Evolutionary conservation across 2,797 vertebrate genomes (phyloP).

Genomic region (Artibeus jamaicensis): DNA sequence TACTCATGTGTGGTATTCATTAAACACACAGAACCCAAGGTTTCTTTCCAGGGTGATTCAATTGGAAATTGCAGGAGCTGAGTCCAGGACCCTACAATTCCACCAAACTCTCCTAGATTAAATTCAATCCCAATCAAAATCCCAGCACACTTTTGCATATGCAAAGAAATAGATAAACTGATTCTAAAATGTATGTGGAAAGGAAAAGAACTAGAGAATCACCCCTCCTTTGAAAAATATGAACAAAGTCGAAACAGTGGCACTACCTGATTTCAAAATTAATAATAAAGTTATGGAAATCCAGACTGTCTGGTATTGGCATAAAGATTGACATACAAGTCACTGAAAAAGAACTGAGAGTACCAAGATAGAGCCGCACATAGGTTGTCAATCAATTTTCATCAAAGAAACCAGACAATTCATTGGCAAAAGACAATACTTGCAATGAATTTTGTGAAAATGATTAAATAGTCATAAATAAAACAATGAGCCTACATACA

Average conservation of each 20-base stretch:
- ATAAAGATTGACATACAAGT: neutral
- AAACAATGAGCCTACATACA: neutral
- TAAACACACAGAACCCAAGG: neutral
- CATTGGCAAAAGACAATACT: neutral
- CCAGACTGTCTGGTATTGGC: neutral
- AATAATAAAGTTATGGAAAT: neutral
- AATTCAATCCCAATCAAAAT: neutral
- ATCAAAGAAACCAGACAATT: neutral
- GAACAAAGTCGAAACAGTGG: neutral
- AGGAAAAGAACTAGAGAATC: neutral
- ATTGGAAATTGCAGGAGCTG: neutral
- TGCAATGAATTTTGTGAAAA: neutral
- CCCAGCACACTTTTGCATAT: neutral
- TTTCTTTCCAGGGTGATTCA: neutral
- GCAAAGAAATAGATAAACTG: neutral
- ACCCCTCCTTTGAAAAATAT: neutral
- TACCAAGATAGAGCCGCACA: neutral
- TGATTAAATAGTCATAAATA: neutral
- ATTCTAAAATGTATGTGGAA: neutral
- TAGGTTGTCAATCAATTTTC: neutral
- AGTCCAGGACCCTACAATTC: neutral
- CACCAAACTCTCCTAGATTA: neutral
- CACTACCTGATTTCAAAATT: neutral
- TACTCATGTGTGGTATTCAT: neutral
- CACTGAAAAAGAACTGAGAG: neutral